Evolutionary conservation across 2,888 invertebrate species (phyloP).

Genomic region (Perizoma affinitatum): DNA sequence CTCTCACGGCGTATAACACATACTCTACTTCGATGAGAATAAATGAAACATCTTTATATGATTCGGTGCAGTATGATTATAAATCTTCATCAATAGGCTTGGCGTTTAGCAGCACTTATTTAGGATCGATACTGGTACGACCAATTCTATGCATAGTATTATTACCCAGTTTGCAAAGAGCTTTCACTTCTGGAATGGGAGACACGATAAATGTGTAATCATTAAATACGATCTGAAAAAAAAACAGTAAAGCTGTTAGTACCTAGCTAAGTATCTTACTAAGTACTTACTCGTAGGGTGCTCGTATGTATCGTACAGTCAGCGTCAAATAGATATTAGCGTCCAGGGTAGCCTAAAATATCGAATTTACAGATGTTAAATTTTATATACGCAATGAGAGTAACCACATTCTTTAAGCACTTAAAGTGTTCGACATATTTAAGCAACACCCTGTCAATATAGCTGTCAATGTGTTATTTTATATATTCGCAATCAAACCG

Average conservation of each 20-base stretch:
- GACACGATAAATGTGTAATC: constrained; percentile 48
- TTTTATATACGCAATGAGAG: no score
- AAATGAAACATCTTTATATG: constrained; percentile 48
- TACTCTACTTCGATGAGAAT: constrained; percentile 53
- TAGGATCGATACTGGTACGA: constrained; percentile 54
- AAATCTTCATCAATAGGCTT: constrained; percentile 53
- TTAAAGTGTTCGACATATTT: no score
- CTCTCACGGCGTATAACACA: constrained; percentile 58
- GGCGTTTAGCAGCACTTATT: constrained; percentile 56
- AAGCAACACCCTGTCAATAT: no score
- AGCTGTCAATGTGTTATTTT: no score
- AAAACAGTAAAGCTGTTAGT: background rate
- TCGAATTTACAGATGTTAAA: no score
- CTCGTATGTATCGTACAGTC: no score
- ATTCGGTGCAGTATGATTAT: constrained; percentile 47
- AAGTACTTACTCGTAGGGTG: no score
- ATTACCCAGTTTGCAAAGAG: constrained; percentile 55
- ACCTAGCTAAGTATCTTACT: no score
- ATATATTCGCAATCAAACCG: no score
- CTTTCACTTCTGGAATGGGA: constrained; percentile 55
- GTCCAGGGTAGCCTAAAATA: no score
- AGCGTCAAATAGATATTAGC: no score
- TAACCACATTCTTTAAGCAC: no score
- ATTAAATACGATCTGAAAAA: background rate
- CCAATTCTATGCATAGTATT: constrained; percentile 51